These are phyloP conservation scores for Chrysomallon squamiferum DNA, from an alignment of 1,140 invertebrate genomes.

Conservation along the genomic window DNA sequence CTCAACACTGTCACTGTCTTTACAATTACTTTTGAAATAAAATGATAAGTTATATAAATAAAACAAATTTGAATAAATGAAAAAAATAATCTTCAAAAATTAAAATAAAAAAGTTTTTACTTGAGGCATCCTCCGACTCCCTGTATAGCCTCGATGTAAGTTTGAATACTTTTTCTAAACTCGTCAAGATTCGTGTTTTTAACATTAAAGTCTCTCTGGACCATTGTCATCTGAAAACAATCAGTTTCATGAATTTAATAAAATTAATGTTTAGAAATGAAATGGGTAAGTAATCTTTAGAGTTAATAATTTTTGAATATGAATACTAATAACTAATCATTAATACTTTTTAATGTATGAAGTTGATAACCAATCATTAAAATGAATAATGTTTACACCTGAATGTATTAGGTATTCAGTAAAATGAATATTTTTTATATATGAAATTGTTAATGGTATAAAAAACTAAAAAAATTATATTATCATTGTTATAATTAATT, in stretches of 20 bases:
- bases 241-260: not conserved
- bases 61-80: not conserved
- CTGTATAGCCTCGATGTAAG: constrained; percentile 47
- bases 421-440: no score
- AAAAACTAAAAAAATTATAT: no score
- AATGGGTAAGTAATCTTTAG: not conserved
- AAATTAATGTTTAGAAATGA: not conserved
- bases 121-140: constrained; percentile 40
- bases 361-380: no score
- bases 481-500: no score
- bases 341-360: not conserved
- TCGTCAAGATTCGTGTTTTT: constrained; percentile 30
- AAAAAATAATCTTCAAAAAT: not conserved
- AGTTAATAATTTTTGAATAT: not conserved
- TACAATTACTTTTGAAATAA: not conserved
- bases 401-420: no score
- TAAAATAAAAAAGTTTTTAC: constrained; percentile 19
- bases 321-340: not conserved
- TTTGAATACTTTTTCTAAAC: constrained; percentile 28
- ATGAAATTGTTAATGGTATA: no score
- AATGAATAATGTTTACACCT: no score
- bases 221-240: constrained; percentile 35
- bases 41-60: not conserved
- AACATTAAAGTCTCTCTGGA: constrained; percentile 38
- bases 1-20: not conserved